These are phyloP conservation scores for Batillaria attramentaria DNA, from an alignment of 1,140 invertebrate genomes.

Conservation along the genomic window DNA sequence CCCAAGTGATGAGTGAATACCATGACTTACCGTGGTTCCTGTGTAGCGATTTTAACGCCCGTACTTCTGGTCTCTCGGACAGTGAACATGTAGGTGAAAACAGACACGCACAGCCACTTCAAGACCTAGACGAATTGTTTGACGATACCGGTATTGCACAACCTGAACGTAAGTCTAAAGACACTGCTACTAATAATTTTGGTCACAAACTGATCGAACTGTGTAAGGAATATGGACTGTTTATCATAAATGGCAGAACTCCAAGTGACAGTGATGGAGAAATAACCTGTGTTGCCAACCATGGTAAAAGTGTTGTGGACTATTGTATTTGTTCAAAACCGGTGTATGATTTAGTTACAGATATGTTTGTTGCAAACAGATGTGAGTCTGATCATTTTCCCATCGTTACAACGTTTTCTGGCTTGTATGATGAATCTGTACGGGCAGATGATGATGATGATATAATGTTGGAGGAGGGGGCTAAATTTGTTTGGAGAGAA, in stretches of 20 bases:
- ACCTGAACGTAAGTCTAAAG: slow-evolving; percentile 7
- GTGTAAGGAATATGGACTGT: slow-evolving; percentile 7
- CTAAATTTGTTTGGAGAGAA: too few relatives aligned
- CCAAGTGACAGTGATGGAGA: not conserved
- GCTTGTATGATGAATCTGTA: too few relatives aligned
- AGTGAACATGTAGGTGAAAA: too few relatives aligned
- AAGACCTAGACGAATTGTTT: too few relatives aligned
- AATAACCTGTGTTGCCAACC: not conserved
- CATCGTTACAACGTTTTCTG: too few relatives aligned
- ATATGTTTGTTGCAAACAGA: too few relatives aligned
- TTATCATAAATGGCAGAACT: slow-evolving; percentile 1
- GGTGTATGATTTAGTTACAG: too few relatives aligned
- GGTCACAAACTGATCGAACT: not conserved
- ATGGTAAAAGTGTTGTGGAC: not conserved
- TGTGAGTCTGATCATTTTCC: too few relatives aligned
- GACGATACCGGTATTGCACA: too few relatives aligned
- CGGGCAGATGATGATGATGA: too few relatives aligned
- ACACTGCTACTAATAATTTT: not conserved
- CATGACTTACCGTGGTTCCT: not conserved
- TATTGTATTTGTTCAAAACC: slow-evolving; percentile 5
- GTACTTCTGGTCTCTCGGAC: not conserved
- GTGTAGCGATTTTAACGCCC: not conserved
- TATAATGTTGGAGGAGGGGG: too few relatives aligned
- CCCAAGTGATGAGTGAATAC: not conserved
- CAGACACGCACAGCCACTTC: too few relatives aligned